Evolutionary conservation across 2,113 vertebrate species (phyloP).

Genomic region (Limnothrissa miodon): DNA sequence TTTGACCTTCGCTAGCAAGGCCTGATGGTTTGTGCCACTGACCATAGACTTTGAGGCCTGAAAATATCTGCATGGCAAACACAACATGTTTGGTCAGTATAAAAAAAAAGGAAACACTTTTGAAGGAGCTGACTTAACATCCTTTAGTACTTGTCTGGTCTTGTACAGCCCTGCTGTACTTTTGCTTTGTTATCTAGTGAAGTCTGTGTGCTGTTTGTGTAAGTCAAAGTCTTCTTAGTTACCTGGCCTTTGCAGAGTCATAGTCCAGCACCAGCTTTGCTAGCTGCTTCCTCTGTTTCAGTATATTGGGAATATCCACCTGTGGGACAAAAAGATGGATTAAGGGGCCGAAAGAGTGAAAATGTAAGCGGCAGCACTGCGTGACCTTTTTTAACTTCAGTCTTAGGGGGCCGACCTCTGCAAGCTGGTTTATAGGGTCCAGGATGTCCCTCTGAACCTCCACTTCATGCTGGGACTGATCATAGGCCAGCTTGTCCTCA

Average conservation of each 20-base stretch:
- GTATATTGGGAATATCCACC: constrained; percentile 93
- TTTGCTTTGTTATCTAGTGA: not conserved
- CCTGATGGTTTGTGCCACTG: constrained; percentile 78
- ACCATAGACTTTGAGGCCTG: constrained; percentile 82
- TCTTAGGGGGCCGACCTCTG: constrained; percentile 77
- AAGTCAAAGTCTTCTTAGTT: constrained; percentile 13
- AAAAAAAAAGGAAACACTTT: not conserved
- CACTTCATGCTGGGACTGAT: constrained; percentile 86
- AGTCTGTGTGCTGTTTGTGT: not conserved
- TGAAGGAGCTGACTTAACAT: not conserved
- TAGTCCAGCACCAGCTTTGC: constrained; percentile 91
- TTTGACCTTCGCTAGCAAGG: constrained; percentile 88
- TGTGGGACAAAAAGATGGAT: constrained; percentile 52
- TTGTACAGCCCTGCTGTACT: not conserved
- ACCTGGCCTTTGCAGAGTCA: constrained; percentile 94
- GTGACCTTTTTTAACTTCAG: not conserved
- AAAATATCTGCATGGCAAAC: constrained; percentile 72
- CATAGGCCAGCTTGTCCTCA: constrained; percentile 82
- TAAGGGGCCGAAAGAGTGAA: not conserved
- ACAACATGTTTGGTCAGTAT: not conserved
- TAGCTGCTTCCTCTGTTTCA: constrained; percentile 94
- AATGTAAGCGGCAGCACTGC: no score
- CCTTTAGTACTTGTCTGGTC: not conserved
- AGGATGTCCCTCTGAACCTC: constrained; percentile 86
- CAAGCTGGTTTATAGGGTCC: constrained; percentile 84